A percentile compares a stretch with the other conserved stretches of the same genome.
Conservation (phyloP, 2,888 invertebrate genomes). For the Ichneumoninae sp. region DNA sequence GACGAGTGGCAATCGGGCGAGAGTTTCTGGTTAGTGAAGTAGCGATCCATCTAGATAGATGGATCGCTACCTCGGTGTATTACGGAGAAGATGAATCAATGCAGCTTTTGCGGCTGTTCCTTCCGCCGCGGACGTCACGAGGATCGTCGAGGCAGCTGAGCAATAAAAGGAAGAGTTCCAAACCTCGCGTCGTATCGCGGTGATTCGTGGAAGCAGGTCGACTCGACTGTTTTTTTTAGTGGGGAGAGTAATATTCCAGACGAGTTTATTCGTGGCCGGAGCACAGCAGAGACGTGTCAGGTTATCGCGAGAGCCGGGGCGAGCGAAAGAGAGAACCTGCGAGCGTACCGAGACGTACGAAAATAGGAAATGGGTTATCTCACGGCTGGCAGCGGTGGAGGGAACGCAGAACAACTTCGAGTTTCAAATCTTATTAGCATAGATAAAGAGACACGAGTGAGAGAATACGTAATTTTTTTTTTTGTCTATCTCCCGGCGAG, state of each 20-base stretch:
- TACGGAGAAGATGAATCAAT: background rate
- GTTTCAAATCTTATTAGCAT: constrained; percentile 33
- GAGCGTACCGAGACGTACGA: constrained; percentile 14
- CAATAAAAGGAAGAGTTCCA: background rate
- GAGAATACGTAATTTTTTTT: background rate
- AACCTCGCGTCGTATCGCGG: background rate
- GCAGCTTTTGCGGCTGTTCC: background rate
- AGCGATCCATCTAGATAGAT: background rate
- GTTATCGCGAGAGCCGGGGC: constrained; percentile 28
- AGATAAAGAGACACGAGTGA: constrained; percentile 46
- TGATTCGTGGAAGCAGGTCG: background rate
- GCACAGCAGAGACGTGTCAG: constrained; percentile 2
- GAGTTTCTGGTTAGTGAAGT: constrained; percentile 31
- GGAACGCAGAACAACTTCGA: constrained; percentile 16
- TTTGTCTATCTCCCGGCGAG: background rate
- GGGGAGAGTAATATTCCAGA: background rate
- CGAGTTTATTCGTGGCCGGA: background rate
- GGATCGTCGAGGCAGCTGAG: background rate
- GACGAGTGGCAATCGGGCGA: constrained; percentile 49
- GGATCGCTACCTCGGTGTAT: background rate
- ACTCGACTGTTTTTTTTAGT: background rate
- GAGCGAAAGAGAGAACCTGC: constrained; percentile 1
- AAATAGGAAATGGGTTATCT: constrained; percentile 61
- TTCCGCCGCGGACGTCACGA: background rate
- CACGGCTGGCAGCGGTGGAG: background rate